Conservation (phyloP, 2,113 vertebrate species). For the Prionailurus bengalensis region DNA sequence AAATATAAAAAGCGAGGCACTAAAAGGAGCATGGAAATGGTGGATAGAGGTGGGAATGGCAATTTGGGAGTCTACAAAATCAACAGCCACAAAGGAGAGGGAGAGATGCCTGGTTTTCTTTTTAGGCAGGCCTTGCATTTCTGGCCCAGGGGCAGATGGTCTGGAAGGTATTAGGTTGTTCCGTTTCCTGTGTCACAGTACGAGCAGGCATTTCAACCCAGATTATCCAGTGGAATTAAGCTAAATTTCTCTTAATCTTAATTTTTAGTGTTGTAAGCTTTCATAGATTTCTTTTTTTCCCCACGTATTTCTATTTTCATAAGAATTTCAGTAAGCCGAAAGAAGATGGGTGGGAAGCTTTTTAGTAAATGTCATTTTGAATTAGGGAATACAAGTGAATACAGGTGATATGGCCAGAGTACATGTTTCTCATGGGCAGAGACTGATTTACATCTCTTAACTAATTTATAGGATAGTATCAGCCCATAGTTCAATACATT, state of each 20-base stretch:
- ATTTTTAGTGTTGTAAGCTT: neutral
- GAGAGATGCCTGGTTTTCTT: neutral
- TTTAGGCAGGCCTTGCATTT: neutral
- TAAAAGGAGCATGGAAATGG: neutral
- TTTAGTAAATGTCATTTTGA: neutral
- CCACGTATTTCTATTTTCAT: neutral
- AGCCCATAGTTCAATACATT: neutral
- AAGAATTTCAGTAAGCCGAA: constrained; percentile 23
- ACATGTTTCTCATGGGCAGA: neutral
- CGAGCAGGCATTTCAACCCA: neutral
- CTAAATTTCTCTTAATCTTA: neutral
- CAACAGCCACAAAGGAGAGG: neutral
- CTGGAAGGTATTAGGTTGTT: neutral
- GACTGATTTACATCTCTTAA: neutral
- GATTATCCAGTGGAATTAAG: neutral
- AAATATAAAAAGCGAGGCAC: neutral
- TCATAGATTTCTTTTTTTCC: neutral
- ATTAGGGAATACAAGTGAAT: neutral
- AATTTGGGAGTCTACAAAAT: neutral
- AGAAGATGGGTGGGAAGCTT: neutral
- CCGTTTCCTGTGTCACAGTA: neutral
- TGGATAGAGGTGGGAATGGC: neutral
- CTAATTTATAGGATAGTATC: neutral
- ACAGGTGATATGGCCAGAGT: neutral
- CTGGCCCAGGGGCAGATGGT: neutral